Conservation (phyloP, 2,113 vertebrate species). For the Illadopsis cleaveri region DNA sequence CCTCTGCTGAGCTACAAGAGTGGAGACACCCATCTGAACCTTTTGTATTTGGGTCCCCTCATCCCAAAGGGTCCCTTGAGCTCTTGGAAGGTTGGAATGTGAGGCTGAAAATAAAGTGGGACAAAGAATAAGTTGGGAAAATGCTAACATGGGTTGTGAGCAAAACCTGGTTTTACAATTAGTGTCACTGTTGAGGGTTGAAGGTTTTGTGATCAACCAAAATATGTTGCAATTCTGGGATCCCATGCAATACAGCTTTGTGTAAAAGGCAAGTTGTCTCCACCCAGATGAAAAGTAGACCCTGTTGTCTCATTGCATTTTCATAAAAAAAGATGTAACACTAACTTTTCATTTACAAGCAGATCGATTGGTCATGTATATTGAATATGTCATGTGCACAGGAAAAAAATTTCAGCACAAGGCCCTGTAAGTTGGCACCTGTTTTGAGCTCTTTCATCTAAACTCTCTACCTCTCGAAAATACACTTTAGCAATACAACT, state of each 20-base stretch:
- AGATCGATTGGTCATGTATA: neutral
- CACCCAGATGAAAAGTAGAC: neutral
- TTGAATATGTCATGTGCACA: neutral
- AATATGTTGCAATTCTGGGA: neutral
- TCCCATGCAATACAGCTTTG: neutral
- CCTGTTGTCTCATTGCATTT: neutral
- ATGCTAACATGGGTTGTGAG: rapidly evolving
- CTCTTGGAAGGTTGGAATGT: neutral
- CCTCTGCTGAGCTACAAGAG: neutral
- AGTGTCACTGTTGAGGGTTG: neutral
- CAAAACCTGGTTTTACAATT: neutral
- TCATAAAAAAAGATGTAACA: neutral
- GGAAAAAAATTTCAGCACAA: neutral
- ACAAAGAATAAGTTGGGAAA: neutral
- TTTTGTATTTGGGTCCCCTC: neutral
- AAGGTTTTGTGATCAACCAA: neutral
- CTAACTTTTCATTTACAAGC: neutral
- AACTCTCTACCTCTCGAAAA: neutral
- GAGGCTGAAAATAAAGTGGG: neutral
- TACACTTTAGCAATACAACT: neutral
- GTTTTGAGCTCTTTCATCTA: neutral
- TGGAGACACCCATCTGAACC: neutral
- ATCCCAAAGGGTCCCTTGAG: neutral
- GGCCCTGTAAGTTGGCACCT: neutral
- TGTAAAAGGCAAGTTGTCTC: neutral